phyloP scores from a whole-genome alignment of 2,888 invertebrate genomes.

The Ormyrus pomaceus region DNA sequence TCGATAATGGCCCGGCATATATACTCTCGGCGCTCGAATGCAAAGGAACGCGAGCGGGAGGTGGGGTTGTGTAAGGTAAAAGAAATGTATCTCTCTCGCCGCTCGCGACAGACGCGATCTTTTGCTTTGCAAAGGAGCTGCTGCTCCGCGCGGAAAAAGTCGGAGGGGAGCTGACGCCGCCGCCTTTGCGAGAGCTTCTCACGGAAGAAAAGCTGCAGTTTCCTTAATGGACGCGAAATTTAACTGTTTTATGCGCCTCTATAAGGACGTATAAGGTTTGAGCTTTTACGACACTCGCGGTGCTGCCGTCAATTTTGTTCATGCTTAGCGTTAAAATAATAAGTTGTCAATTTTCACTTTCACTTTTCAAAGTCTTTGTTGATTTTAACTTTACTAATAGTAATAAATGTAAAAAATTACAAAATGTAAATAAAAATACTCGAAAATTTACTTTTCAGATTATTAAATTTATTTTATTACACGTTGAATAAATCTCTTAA shows the following conservation, averaged over 20 bases:
- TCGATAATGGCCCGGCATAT: conserved; percentile 2
- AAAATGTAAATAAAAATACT: too few species aligned
- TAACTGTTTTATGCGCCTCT: conserved; percentile 45
- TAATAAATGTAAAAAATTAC: too few species aligned
- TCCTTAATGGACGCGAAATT: conserved; percentile 53
- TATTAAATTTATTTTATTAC: background rate
- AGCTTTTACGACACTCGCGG: conserved; percentile 34
- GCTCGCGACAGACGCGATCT: conserved; percentile 10
- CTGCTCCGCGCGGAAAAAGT: background rate
- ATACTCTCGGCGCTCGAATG: background rate
- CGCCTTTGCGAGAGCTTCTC: conserved; percentile 5
- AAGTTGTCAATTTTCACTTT: too few species aligned
- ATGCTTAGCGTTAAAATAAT: conserved; percentile 2
- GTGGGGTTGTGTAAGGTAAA: background rate
- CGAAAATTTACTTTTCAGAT: too few species aligned
- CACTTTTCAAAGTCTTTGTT: too few species aligned
- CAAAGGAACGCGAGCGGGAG: conserved; percentile 1
- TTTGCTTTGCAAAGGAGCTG: conserved; percentile 4
- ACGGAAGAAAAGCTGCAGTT: conserved; percentile 41
- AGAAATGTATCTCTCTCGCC: background rate
- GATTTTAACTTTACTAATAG: too few species aligned
- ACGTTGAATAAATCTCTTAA: background rate
- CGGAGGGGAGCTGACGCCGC: background rate
- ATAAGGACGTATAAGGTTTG: conserved; percentile 37
- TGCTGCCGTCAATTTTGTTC: conserved; percentile 44